Conservation (phyloP, 2,888 invertebrate species). For the Diploptera punctata region DNA sequence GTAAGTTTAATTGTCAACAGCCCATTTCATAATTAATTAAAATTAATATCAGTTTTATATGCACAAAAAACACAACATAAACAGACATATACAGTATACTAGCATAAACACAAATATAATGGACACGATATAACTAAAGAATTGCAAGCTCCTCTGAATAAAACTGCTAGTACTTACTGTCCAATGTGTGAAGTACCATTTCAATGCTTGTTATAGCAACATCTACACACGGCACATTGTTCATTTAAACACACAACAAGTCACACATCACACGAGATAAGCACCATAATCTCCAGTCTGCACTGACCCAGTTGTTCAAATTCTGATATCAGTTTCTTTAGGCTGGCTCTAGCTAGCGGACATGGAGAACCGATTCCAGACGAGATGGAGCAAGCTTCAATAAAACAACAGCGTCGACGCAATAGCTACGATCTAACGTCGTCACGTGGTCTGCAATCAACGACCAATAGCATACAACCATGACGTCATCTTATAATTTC, state of each 20-base stretch:
- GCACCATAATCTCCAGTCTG: not conserved
- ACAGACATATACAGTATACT: no score
- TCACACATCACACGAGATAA: no score
- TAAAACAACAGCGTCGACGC: constrained; percentile 4
- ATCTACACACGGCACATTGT: not conserved
- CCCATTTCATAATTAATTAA: no score
- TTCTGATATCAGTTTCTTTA: not conserved
- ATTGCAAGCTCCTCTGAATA: no score
- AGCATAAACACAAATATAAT: no score
- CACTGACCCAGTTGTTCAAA: not conserved
- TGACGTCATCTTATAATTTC: not conserved
- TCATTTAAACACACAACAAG: not conserved
- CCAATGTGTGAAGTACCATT: constrained; percentile 17
- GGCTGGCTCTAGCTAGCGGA: not conserved
- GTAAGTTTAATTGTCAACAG: no score
- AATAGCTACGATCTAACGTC: constrained; percentile 9
- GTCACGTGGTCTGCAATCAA: not conserved
- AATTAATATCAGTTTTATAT: no score
- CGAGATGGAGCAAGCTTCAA: not conserved
- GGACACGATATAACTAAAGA: no score
- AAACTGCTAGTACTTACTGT: constrained; percentile 15
- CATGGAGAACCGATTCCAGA: not conserved
- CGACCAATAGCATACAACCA: not conserved
- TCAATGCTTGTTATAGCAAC: not conserved
- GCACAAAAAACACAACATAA: no score